These are phyloP conservation scores for Drosophila novamexicana DNA, from an alignment of 1,140 invertebrate genomes.

Conservation along the genomic window DNA sequence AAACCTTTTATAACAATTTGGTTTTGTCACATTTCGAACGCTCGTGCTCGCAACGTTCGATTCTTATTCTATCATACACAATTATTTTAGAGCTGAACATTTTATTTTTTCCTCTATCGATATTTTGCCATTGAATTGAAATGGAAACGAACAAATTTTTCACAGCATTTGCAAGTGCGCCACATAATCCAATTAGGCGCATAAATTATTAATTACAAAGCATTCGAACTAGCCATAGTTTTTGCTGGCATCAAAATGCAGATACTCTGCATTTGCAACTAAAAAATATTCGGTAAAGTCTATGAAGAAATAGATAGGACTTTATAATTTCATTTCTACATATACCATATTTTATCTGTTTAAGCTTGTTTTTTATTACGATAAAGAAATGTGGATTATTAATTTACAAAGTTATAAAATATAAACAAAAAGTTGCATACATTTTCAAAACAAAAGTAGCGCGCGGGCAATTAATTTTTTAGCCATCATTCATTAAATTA, in stretches of 20 bases:
- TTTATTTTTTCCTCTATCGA: neutral
- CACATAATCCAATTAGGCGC: slow-evolving; percentile 32
- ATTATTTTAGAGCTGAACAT: slow-evolving; percentile 10
- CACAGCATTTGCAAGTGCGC: neutral
- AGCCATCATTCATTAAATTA: too few species aligned
- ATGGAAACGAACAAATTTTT: neutral
- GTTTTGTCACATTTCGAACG: slow-evolving; percentile 11
- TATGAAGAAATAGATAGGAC: too few species aligned
- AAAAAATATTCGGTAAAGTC: too few species aligned
- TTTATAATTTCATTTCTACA: too few species aligned
- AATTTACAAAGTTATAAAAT: too few species aligned
- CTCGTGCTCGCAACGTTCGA: slow-evolving; percentile 1
- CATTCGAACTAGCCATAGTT: slow-evolving; percentile 13
- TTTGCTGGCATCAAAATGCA: slow-evolving; percentile 1
- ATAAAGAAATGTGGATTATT: too few species aligned
- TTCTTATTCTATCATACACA: slow-evolving; percentile 5
- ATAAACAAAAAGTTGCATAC: too few species aligned
- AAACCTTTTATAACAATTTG: neutral
- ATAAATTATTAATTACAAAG: slow-evolving; percentile 38
- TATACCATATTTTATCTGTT: too few species aligned
- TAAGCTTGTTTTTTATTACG: too few species aligned
- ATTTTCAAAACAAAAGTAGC: neutral
- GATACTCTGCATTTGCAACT: too few species aligned
- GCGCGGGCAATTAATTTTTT: too few species aligned
- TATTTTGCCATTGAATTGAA: slow-evolving; percentile 1